Base-by-base conservation (phyloP, 2,113 vertebrate species). In the Centropus bengalensis region DNA sequence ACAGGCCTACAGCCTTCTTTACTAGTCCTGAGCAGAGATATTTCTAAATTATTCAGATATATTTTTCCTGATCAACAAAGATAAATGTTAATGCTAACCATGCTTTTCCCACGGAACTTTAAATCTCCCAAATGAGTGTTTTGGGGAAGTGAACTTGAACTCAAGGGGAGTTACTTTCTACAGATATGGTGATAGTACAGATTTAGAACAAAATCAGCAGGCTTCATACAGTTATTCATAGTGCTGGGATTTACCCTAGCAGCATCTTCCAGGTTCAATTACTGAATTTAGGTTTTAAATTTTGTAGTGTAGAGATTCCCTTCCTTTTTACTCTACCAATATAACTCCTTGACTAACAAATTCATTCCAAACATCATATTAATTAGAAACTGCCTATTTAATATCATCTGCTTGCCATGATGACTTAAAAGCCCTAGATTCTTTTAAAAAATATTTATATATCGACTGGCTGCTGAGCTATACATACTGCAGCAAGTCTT, bases 401-500 rank as follows among this genome's bases (percentile, higher is more conserved):
- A 49, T 26, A 91, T 26, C 21, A 56, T 70, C 56, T 62, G 56
- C 33, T 83, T 63, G 38, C 30, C 32, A 4, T 2, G 15, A 12
- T 6, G 23, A 14, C 11, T 78, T 63, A 49, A 87, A 82, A 9
- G 2, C 3, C 16, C 52, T 13, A 16, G 4, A n/a, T n/a, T 67
- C 36, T 73, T 63, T 44, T 6, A 3, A 20, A 52, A 52, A 76
- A 71, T 7, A 22, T 45, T 59, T 80, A 49, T 32, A 24, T 68
- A 44, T 23, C 80, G 40, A 11, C 42, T 21, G n/a, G 36, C 56
- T 80, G 54, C 62, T 40, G 76, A 85, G 68, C 75, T 45, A 8
- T 5, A 16, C 30, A 59, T 55, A 22, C 83, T 92, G 95, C 84
- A 80, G 94, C 96, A 96, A 96, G 95, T 62, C 88, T 94, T 94